phyloP scores from a whole-genome alignment of 2,888 invertebrate species.

The Polyommatus iphigenia region DNA sequence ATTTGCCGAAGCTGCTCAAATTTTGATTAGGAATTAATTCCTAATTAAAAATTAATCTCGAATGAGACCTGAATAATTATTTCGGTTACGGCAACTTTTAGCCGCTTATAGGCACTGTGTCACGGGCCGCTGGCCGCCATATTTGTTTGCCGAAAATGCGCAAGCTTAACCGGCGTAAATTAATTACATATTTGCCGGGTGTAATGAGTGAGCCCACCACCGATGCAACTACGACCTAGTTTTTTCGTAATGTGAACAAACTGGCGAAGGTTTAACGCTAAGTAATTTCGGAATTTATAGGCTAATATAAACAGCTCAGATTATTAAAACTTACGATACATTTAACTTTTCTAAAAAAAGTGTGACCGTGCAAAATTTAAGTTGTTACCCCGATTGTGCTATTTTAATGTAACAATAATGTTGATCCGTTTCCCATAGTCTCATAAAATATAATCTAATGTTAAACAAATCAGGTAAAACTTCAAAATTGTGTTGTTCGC shows the following conservation, averaged over 20 bases:
- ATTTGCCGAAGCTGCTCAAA: conserved; percentile 38
- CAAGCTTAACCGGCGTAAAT: conserved; percentile 57
- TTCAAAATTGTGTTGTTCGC: too few species aligned
- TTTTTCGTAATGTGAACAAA: conserved; percentile 50
- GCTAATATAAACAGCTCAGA: conserved; percentile 38
- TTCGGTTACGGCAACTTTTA: conserved; percentile 49
- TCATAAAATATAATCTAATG: too few species aligned
- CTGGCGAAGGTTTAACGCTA: conserved; percentile 45
- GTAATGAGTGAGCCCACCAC: conserved; percentile 59
- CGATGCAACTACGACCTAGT: conserved; percentile 60
- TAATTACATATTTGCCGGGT: conserved; percentile 63
- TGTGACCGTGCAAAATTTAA: neutral
- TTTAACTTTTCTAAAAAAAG: neutral
- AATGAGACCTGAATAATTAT: conserved; percentile 48
- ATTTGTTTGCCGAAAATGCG: conserved; percentile 52
- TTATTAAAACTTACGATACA: conserved; percentile 34
- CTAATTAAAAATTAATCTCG: conserved; percentile 42
- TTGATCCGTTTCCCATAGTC: too few species aligned
- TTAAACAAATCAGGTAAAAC: too few species aligned
- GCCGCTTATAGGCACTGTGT: conserved; percentile 45
- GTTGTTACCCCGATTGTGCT: neutral
- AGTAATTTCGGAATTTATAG: conserved; percentile 52
- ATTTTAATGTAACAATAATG: neutral
- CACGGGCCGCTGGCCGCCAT: conserved; percentile 44
- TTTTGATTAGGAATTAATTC: conserved; percentile 41